Evolutionary conservation across 2,113 vertebrate species (phyloP).

Genomic region (Pseudorhombus dupliciocellatus): DNA sequence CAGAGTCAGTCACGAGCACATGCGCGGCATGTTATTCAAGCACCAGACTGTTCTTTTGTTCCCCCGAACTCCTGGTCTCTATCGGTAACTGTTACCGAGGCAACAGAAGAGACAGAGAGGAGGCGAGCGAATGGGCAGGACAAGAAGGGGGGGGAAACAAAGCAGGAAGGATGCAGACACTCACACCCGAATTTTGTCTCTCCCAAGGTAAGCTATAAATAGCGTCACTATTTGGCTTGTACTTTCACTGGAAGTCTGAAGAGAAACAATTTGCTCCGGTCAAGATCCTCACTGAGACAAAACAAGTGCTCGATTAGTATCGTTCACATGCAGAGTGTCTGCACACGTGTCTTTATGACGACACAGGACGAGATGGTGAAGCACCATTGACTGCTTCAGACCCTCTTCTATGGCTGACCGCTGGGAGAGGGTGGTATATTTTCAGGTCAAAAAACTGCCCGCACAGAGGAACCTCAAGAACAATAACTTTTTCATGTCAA

Average conservation of each 20-base stretch:
- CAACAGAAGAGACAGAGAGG: slow-evolving; percentile 70
- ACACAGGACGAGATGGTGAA: too few species aligned
- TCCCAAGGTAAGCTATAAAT: slow-evolving; percentile 42
- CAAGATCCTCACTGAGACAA: slow-evolving; percentile 27
- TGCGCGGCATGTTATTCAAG: slow-evolving; percentile 54
- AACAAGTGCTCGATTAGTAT: slow-evolving; percentile 42
- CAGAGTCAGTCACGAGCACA: slow-evolving; percentile 5
- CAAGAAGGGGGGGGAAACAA: slow-evolving; percentile 28
- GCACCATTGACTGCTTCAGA: too few species aligned
- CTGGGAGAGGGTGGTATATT: too few species aligned
- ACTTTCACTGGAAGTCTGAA: slow-evolving; percentile 23
- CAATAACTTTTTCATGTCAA: too few species aligned
- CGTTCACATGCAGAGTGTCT: background rate
- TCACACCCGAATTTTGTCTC: slow-evolving; percentile 35
- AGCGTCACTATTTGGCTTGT: slow-evolving; percentile 2
- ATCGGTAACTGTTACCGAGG: slow-evolving; percentile 80
- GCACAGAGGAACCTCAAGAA: too few species aligned
- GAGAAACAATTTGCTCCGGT: slow-evolving; percentile 38
- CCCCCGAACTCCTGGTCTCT: slow-evolving; percentile 71
- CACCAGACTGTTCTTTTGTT: slow-evolving; percentile 60
- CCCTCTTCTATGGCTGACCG: too few species aligned
- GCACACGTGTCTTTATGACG: too few species aligned
- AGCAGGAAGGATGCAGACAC: slow-evolving; percentile 20
- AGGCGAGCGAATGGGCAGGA: slow-evolving; percentile 59
- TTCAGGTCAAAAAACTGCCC: too few species aligned